Evolutionary conservation across 2,888 invertebrate genomes (phyloP).

Genomic region (Neelides folsomi): DNA sequence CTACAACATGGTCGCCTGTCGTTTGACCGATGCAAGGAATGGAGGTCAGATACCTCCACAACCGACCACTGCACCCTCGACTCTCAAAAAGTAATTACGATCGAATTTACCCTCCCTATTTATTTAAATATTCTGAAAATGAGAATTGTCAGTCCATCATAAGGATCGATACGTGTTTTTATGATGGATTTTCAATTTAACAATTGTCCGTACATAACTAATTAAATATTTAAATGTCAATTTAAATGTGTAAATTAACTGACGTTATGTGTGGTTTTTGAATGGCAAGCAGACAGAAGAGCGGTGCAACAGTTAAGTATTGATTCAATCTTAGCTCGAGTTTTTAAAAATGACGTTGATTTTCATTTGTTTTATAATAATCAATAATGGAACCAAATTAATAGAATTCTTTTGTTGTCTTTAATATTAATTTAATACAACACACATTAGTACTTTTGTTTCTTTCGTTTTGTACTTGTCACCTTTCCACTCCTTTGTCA

Average conservation of each 20-base stretch:
- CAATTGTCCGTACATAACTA: too few relatives aligned
- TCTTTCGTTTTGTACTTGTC: too few relatives aligned
- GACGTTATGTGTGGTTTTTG: slow-evolving; percentile 5
- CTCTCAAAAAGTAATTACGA: slow-evolving; percentile 86
- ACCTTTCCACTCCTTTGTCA: neutral
- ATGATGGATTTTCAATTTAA: too few relatives aligned
- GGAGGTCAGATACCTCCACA: slow-evolving; percentile 53
- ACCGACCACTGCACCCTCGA: slow-evolving; percentile 45
- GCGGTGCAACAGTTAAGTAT: slow-evolving; percentile 33
- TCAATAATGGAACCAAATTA: too few relatives aligned
- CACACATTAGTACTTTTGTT: too few relatives aligned
- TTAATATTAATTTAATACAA: too few relatives aligned
- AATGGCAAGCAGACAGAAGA: slow-evolving; percentile 25
- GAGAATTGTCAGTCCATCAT: too few relatives aligned
- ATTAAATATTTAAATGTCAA: neutral
- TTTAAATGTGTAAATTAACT: neutral
- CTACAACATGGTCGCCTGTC: slow-evolving; percentile 96
- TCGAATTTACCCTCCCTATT: too few relatives aligned
- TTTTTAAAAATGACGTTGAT: slow-evolving; percentile 7
- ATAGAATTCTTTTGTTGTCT: too few relatives aligned
- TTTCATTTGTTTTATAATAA: too few relatives aligned
- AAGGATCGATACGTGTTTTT: too few relatives aligned
- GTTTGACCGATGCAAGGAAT: slow-evolving; percentile 84
- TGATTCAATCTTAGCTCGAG: slow-evolving; percentile 8
- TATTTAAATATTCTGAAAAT: too few relatives aligned